Conservation (phyloP, 2,888 invertebrate species). For the Eupeodes latifasciatus region DNA sequence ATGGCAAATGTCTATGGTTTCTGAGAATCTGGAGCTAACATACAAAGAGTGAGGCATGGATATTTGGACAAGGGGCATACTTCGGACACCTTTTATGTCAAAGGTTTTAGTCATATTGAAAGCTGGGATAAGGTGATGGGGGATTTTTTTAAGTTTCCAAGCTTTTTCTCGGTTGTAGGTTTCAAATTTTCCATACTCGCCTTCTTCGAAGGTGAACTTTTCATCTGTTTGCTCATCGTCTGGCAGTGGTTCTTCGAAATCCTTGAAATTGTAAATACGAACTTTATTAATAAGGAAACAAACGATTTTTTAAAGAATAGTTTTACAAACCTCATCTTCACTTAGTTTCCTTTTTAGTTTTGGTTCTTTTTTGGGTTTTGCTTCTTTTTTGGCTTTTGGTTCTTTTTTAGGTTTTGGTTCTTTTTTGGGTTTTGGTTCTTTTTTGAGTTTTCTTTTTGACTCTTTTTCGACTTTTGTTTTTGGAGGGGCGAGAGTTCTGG, state of each 20-base stretch:
- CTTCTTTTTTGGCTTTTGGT: too few relatives aligned
- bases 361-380: neutral
- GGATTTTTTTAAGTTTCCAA: conserved; percentile 38
- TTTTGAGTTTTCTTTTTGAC: neutral
- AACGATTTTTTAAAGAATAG: neutral
- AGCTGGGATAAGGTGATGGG: conserved; percentile 73
- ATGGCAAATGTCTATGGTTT: conserved; percentile 77
- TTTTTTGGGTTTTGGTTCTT: too few relatives aligned
- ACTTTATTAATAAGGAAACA: too few relatives aligned
- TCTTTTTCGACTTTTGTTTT: neutral
- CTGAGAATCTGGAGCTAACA: conserved; percentile 64
- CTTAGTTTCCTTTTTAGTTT: neutral
- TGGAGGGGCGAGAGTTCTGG: too few relatives aligned
- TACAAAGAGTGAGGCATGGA: conserved; percentile 76
- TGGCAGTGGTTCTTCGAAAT: neutral
- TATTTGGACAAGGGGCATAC: conserved; percentile 68
- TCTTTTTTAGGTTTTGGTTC: too few relatives aligned
- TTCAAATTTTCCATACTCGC: conserved; percentile 14
- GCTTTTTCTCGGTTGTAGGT: conserved; percentile 37
- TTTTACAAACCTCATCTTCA: neutral
- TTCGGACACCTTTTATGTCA: conserved; percentile 52
- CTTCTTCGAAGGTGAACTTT: neutral
- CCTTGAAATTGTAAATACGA: neutral
- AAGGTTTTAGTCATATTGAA: conserved; percentile 75
- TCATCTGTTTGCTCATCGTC: neutral